Evolutionary conservation across 2,113 vertebrate species (phyloP), one percentile per base, ranked within the genome.

Genomic region (Empidonax alnorum): DNA sequence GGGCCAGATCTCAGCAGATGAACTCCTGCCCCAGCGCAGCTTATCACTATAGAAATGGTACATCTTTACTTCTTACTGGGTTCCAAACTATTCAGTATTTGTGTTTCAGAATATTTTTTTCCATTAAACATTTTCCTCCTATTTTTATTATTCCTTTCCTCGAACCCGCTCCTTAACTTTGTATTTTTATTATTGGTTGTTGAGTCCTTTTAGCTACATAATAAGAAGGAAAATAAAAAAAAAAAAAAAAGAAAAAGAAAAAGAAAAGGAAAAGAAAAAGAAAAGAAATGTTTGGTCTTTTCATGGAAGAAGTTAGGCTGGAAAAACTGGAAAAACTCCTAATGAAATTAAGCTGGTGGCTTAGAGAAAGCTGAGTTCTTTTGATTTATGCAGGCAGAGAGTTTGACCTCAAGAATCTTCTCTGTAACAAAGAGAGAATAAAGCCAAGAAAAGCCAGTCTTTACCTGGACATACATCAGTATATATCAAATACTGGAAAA

Each of bases 151-250:
- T 55, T 55, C 52, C 8, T 71, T 53, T 7, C 4, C 3, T 15
- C 2, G 4, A 8, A 24, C 14, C 2, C 1, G 0, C 6, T 86
- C 10, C 18, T 71, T 74, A 59, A 53, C 3, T 87, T 79, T 30
- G 3, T 14, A 72, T 44, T 82, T 27, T 23, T 56, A 37, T 62
- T 52, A 33, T 7, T 30, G 17, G 2, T 12, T 46, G 3, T 82
- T 89, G 9, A 80, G 2, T 3, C 72, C n/a, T 84, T 84, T 80
- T 35, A 66, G n/a, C 7, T 33, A 39, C 27, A 44, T 14, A 35
- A 37, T 3, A 33, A 47, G 3, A 12, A 8, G 0, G 56, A 3
- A 8, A 12, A 8, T 21, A 47, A 10, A 10, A 10, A 10, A 12
- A 4, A 7, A 42, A 42, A 14, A 41, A 41, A 41, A 42, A 16